Evolutionary conservation across 2,888 invertebrate species (phyloP).

Genomic region (Plebejus melissa): DNA sequence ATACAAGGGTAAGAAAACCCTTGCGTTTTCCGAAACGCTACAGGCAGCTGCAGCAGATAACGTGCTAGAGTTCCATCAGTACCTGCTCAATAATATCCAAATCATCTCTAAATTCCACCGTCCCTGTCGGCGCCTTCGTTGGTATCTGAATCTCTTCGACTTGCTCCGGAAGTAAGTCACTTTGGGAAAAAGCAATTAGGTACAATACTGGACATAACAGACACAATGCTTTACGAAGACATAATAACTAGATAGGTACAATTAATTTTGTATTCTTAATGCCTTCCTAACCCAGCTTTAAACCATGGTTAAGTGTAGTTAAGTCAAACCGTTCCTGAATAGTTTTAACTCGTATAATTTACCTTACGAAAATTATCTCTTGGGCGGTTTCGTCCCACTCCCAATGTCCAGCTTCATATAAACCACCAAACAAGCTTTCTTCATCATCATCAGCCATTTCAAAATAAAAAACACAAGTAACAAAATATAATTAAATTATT

Average conservation of each 20-base stretch:
- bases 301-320: too few species aligned
- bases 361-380: constrained; percentile 60
- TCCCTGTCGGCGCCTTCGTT: constrained; percentile 62
- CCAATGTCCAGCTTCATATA: constrained; percentile 74
- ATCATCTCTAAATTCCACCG: constrained; percentile 73
- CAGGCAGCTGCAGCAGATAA: too few species aligned
- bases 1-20: too few species aligned
- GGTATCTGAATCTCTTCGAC: constrained; percentile 53
- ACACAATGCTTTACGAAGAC: too few species aligned
- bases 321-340: background rate
- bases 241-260: too few species aligned
- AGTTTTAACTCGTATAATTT: background rate
- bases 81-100: constrained; percentile 77
- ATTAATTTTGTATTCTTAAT: too few species aligned
- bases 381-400: constrained; percentile 62
- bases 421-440: constrained; percentile 57
- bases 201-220: background rate
- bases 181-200: constrained; percentile 34
- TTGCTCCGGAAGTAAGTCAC: constrained; percentile 54
- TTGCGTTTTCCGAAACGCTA: too few species aligned
- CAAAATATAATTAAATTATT: too few species aligned
- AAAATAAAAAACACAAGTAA: background rate
- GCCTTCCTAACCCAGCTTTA: too few species aligned
- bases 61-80: background rate
- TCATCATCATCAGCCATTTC: constrained; percentile 65